Conservation (phyloP, 1,140 invertebrate genomes). For the Leptonema lineaticorne region DNA sequence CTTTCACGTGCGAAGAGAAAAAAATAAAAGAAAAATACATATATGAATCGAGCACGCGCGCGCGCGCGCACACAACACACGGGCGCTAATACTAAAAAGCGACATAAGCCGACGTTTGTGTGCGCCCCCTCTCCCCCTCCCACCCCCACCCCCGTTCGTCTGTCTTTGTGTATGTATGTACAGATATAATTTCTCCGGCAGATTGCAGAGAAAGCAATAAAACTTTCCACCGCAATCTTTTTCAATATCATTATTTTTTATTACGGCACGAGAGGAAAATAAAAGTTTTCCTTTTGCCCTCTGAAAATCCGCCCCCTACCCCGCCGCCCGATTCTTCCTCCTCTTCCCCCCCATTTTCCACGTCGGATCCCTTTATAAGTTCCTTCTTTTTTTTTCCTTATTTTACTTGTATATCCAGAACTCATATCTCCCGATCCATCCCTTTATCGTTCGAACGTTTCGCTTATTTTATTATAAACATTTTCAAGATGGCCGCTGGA, state of each 20-base stretch:
- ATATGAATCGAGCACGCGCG: no score
- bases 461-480: slow-evolving; percentile 28
- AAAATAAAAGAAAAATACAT: no score
- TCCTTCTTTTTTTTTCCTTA: not conserved
- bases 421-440: not conserved
- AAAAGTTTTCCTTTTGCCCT: slow-evolving; percentile 35
- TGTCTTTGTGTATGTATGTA: not conserved
- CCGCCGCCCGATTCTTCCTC: not conserved
- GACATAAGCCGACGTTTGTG: no score
- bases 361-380: not conserved
- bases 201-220: slow-evolving; percentile 37
- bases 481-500: no score
- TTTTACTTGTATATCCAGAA: not conserved
- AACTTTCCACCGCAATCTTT: slow-evolving; percentile 42
- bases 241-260: slow-evolving; percentile 43
- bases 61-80: no score
- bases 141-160: not conserved
- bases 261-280: slow-evolving; percentile 41
- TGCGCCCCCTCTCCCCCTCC: no score
- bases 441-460: slow-evolving; percentile 22
- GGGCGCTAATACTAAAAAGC: no score
- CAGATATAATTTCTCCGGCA: slow-evolving; percentile 18
- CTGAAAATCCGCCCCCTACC: no score
- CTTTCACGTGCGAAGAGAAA: no score
- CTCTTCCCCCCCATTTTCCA: not conserved